Evolutionary conservation across 2,888 invertebrate genomes (phyloP).

Genomic region (Eudasyphora cyanicolor): DNA sequence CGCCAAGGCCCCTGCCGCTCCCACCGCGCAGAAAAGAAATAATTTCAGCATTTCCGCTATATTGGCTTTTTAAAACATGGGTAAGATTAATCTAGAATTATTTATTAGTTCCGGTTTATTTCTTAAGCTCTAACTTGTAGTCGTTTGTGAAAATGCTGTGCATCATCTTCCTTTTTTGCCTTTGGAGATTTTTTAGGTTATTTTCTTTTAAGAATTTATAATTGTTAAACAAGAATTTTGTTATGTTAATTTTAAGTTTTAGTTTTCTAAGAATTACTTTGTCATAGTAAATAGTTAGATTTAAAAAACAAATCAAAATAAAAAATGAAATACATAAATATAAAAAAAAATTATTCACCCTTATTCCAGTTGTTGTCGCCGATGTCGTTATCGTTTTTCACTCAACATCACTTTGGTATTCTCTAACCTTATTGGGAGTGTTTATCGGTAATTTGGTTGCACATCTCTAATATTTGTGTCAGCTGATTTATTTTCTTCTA

Average conservation of each 20-base stretch:
- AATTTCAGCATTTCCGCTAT: slow-evolving; percentile 80
- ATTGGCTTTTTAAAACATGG: slow-evolving; percentile 70
- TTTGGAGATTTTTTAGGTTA: slow-evolving; percentile 35
- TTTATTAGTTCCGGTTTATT: neutral
- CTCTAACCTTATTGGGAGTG: no score
- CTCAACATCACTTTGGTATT: no score
- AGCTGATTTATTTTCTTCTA: no score
- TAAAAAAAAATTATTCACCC: no score
- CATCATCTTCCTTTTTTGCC: slow-evolving; percentile 11
- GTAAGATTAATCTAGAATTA: neutral
- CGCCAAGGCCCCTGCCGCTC: slow-evolving; percentile 43
- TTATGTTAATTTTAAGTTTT: slow-evolving; percentile 44
- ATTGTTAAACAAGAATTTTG: slow-evolving; percentile 68
- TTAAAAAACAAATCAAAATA: neutral
- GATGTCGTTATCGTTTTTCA: no score
- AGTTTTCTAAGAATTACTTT: slow-evolving; percentile 14
- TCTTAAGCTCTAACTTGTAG: slow-evolving; percentile 8
- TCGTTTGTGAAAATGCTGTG: slow-evolving; percentile 56
- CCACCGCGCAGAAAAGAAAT: slow-evolving; percentile 73
- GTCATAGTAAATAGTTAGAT: neutral
- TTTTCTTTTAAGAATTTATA: slow-evolving; percentile 56
- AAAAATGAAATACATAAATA: neutral
- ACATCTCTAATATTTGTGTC: no score
- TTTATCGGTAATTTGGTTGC: no score
- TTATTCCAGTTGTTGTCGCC: no score